Base-by-base conservation (phyloP, 2,888 invertebrate species). In the Nesidiocoris tenuis region DNA sequence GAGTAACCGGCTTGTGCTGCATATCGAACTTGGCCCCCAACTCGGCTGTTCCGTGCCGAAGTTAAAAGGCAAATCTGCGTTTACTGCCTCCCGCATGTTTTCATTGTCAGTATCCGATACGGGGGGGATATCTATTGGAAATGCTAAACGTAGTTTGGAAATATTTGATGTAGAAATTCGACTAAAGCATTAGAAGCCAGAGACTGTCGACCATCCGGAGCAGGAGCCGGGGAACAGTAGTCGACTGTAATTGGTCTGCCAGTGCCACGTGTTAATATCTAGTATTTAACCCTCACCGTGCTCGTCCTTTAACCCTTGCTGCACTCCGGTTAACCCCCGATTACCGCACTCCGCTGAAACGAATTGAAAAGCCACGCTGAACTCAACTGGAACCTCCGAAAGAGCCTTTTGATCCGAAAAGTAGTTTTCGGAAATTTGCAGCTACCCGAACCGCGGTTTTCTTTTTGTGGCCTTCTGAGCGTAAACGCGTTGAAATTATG, bases 181-280 rank as follows among this genome's bases (percentile, higher is more conserved):
- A 59, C 5, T 7, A 5, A 59, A 59, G 5, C 59, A 59, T 7
- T 39, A 39, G 39, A 39, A 39, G 12, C 39, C 5, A 39, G 39
- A 12, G 12, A 7, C 39, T 7, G 39, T 39, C 12, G 39, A 39
- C 5, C 12, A 39, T 39, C n/a, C 39, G 39, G 3, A 39, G 39
- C 39, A 39, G 39, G 12, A 39, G 12, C 39, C 39, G 39, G n/a
- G n/a, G n/a, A n/a, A n/a, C 54, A 25, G 55, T 56, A 56, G 21
- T 65, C 65, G 39, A 24, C 61, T 25, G 12, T 61, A 72, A 72
- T 72, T 72, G 61, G 61, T 61, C 72, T 72, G 72, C 22, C 61
- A 61, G 39, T 72, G 72, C 25, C 72, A 72, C 12, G 19, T 25
- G 72, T 72, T 72, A 72, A 72, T 12, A 61, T 61, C 61, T 72